phyloP scores from a whole-genome alignment of 1,140 invertebrate species.

The Tetramorium parvispinum region DNA sequence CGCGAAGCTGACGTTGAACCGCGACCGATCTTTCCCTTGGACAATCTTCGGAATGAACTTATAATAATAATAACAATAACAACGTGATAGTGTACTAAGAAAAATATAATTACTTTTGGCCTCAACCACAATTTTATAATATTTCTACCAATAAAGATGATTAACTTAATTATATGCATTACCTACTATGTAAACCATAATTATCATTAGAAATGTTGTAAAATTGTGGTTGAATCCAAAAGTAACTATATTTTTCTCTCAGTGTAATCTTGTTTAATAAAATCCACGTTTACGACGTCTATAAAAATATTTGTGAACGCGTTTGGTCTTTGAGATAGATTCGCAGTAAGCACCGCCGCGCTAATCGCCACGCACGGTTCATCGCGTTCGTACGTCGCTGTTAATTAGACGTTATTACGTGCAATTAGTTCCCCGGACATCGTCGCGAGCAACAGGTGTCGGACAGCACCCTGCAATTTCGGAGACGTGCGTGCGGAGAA shows the following conservation, averaged over 20 bases:
- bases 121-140: no score
- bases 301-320: not conserved
- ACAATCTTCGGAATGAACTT: not conserved
- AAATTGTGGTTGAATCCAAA: no score
- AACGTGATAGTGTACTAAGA: no score
- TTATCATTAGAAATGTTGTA: no score
- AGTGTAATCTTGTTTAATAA: not conserved
- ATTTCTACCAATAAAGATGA: no score
- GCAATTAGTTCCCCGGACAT: conserved; percentile 6
- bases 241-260: no score
- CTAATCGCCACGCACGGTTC: not conserved
- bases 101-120: no score
- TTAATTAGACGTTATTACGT: conserved; percentile 35
- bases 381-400: not conserved
- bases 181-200: no score
- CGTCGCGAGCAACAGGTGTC: conserved; percentile 41
- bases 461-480: not conserved
- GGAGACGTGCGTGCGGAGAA: not conserved
- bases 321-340: not conserved
- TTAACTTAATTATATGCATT: no score
- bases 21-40: not conserved
- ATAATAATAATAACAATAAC: not conserved
- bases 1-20: not conserved
- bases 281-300: not conserved
- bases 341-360: not conserved